Conservation (phyloP, 2,797 vertebrate genomes). For the Sternarchorhynchus goeldii region DNA sequence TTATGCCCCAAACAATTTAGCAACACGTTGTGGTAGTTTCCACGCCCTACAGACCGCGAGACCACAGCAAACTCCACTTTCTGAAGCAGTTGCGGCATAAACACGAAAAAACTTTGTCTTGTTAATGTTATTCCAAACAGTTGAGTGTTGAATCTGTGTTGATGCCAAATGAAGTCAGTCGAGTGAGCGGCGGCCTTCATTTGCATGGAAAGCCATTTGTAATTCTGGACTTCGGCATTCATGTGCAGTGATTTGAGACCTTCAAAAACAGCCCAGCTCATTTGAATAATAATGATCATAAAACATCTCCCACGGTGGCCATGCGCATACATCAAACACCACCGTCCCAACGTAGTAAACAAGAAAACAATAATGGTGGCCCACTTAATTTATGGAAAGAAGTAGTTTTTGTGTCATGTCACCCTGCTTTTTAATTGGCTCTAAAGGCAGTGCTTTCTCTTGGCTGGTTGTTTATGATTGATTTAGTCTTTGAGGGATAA, state of each 20-base stretch:
- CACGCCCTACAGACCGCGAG: constrained; percentile 10
- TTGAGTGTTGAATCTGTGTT: constrained; percentile 59
- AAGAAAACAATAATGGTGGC: constrained; percentile 77
- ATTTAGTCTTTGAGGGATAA: constrained; percentile 68
- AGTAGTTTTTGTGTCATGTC: constrained; percentile 65
- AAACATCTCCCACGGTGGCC: constrained; percentile 73
- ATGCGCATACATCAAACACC: constrained; percentile 77
- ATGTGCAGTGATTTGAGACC: constrained; percentile 82
- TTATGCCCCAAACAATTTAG: constrained; percentile 46
- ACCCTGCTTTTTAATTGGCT: constrained; percentile 76
- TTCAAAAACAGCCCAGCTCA: constrained; percentile 81
- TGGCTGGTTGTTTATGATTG: constrained; percentile 68
- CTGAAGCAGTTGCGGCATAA: constrained; percentile 44
- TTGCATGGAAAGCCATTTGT: constrained; percentile 81
- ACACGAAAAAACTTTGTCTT: constrained; percentile 48
- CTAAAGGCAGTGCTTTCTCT: constrained; percentile 68
- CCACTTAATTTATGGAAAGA: constrained; percentile 75
- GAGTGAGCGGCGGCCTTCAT: constrained; percentile 69
- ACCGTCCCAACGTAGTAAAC: constrained; percentile 78
- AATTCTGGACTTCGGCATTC: constrained; percentile 79
- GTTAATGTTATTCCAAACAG: constrained; percentile 58
- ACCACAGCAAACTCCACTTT: constrained; percentile 31
- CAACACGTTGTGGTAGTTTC: constrained; percentile 38
- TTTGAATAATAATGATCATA: constrained; percentile 85
- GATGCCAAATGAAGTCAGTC: constrained; percentile 75